Conservation (phyloP, 2,113 vertebrate species). For the Sceloporus undulatus region DNA sequence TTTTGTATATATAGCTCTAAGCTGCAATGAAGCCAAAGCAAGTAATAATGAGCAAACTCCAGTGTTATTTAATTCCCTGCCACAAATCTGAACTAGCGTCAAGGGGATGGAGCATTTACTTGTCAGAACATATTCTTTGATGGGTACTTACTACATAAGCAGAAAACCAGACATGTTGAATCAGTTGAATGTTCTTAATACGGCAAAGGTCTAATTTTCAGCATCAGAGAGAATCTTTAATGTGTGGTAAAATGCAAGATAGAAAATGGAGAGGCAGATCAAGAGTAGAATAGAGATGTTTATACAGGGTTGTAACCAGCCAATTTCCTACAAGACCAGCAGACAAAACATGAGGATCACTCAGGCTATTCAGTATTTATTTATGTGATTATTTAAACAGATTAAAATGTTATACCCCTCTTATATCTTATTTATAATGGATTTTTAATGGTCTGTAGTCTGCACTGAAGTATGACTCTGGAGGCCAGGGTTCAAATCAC, state of each 20-base stretch:
- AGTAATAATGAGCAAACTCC: constrained; percentile 8
- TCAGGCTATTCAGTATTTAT: background rate
- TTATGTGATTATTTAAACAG: background rate
- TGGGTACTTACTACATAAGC: background rate
- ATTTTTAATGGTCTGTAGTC: no score
- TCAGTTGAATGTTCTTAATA: constrained; percentile 6
- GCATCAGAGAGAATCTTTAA: background rate
- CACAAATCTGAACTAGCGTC: constrained; percentile 1
- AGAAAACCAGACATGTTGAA: background rate
- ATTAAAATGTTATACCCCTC: no score
- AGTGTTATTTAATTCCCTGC: background rate
- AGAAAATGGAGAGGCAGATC: background rate
- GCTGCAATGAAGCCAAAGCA: background rate
- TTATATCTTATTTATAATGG: no score
- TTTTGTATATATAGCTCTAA: background rate
- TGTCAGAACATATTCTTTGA: constrained; percentile 7
- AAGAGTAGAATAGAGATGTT: background rate
- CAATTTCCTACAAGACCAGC: background rate
- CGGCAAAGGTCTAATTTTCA: background rate
- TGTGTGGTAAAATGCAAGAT: background rate
- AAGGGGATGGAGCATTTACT: background rate
- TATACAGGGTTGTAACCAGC: background rate
- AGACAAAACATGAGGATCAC: background rate
- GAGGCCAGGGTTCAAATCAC: no score
- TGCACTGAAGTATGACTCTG: no score